phyloP scores from a whole-genome alignment of 37 sponge, comb jelly and placozoan genomes.

The Haliclona indistincta region DNA sequence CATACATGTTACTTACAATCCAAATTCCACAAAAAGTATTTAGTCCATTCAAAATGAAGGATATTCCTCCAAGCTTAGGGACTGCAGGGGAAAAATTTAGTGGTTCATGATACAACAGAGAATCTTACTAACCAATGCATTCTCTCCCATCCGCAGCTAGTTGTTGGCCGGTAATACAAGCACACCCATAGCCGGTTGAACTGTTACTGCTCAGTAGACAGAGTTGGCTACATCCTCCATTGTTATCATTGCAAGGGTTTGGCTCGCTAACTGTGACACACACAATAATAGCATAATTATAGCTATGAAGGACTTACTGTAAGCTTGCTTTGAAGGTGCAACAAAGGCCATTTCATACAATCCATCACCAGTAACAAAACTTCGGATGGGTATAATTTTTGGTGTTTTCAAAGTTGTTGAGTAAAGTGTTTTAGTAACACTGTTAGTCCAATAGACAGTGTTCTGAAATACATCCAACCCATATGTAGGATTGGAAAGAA shows the following conservation, averaged over 20 bases:
- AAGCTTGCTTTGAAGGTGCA: constrained; percentile 4
- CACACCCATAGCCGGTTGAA: background rate
- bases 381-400: background rate
- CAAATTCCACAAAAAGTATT: too few species aligned
- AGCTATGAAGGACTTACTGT: background rate
- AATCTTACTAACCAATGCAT: too few species aligned
- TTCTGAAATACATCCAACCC: background rate
- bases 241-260: constrained; percentile 24
- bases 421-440: background rate
- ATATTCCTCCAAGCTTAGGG: too few species aligned
- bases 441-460: constrained; percentile 31
- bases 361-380: background rate
- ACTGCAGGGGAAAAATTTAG: too few species aligned
- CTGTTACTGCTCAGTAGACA: background rate
- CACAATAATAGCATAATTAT: background rate
- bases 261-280: constrained; percentile 1
- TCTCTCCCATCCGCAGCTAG: background rate
- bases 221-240: constrained; percentile 9
- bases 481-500: background rate
- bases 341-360: constrained; percentile 7
- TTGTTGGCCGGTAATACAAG: background rate
- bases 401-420: constrained; percentile 4
- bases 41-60: too few species aligned
- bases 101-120: too few species aligned
- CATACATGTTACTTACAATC: too few species aligned